Evolutionary conservation across 2,113 vertebrate species (phyloP).

Genomic region (Sitta europaea): DNA sequence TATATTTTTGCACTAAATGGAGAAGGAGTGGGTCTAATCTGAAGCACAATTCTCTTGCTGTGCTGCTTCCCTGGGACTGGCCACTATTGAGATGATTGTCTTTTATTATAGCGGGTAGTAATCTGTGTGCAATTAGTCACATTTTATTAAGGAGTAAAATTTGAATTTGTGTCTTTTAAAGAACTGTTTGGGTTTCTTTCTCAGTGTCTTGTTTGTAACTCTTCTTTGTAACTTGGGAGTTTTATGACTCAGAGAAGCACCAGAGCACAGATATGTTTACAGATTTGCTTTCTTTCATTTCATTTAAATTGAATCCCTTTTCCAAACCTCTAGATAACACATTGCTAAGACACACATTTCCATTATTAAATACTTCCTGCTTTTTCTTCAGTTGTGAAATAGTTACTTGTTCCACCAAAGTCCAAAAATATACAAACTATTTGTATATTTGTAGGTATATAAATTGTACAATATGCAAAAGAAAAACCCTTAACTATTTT

Average conservation of each 20-base stretch:
- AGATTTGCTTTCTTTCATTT: conserved; percentile 66
- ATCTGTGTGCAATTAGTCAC: conserved; percentile 21
- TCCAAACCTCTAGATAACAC: conserved; percentile 50
- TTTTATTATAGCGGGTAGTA: neutral
- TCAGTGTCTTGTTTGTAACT: conserved; percentile 40
- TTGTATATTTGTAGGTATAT: neutral
- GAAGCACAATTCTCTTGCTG: neutral
- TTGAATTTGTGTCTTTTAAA: neutral
- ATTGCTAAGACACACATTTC: neutral
- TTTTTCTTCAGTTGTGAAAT: neutral
- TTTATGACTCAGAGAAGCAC: conserved; percentile 50
- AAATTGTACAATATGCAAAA: neutral
- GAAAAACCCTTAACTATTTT: neutral
- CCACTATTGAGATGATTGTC: neutral
- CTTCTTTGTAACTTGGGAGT: conserved; percentile 30
- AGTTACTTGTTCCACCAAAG: neutral
- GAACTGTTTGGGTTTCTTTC: neutral
- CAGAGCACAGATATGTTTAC: conserved; percentile 36
- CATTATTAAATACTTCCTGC: neutral
- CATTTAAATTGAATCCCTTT: conserved; percentile 58
- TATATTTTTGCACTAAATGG: conserved; percentile 12
- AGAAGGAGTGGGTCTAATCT: neutral
- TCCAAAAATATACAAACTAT: neutral
- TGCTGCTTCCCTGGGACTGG: neutral
- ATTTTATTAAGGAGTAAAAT: conserved; percentile 27